Evolutionary conservation across 2,113 vertebrate species (phyloP).

Genomic region (Labrus mixtus): DNA sequence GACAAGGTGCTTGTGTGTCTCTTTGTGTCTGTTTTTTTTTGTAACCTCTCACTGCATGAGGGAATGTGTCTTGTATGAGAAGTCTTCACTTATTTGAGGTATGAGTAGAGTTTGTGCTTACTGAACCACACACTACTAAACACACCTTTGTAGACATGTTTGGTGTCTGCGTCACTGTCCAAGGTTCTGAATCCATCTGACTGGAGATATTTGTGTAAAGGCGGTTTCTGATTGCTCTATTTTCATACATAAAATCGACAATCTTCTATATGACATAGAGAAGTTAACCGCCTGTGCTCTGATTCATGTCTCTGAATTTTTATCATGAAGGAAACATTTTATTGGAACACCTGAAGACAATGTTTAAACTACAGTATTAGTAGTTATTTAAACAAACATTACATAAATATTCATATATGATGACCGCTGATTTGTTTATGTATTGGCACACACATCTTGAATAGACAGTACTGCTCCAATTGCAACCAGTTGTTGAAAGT

Average conservation of each 20-base stretch:
- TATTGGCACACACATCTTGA: too few relatives aligned
- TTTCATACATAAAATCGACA: neutral
- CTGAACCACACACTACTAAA: slow-evolving; percentile 1
- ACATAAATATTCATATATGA: too few relatives aligned
- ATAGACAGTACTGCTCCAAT: too few relatives aligned
- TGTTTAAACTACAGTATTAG: too few relatives aligned
- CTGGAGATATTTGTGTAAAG: neutral
- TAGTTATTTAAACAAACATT: too few relatives aligned
- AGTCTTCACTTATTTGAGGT: slow-evolving; percentile 4
- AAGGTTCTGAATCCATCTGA: slow-evolving; percentile 9
- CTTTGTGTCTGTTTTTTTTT: slow-evolving; percentile 17
- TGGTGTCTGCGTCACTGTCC: neutral
- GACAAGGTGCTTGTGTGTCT: slow-evolving; percentile 8
- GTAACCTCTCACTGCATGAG: slow-evolving; percentile 7
- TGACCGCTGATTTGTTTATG: too few relatives aligned
- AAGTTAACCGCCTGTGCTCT: too few relatives aligned
- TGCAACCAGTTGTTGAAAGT: neutral
- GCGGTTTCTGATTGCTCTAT: neutral
- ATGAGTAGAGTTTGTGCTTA: slow-evolving; percentile 8
- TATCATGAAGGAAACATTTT: too few relatives aligned
- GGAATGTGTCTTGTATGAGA: slow-evolving; percentile 21
- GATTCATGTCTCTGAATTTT: too few relatives aligned
- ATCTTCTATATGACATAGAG: neutral
- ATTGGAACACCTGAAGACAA: too few relatives aligned
- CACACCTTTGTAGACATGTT: neutral